These are phyloP conservation scores for Vespertilio murinus DNA, from an alignment of 2,797 vertebrate species.

Conservation along the genomic window DNA sequence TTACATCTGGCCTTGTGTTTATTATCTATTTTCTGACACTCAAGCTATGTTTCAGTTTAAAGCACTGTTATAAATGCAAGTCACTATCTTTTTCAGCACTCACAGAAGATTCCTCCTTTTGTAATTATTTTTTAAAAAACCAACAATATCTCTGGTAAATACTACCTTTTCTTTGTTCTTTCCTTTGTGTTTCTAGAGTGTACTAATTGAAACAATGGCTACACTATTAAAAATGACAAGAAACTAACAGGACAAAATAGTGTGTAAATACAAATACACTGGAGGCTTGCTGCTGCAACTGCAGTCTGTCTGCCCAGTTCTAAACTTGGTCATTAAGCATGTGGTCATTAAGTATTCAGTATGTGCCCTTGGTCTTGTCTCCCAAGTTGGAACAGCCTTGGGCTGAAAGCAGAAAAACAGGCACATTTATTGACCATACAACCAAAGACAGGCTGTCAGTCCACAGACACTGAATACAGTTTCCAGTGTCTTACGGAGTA, in stretches of 20 bases:
- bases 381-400: conserved; percentile 35
- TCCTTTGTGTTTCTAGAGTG: conserved; percentile 56
- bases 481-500: neutral
- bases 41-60: conserved; percentile 38
- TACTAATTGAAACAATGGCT: conserved; percentile 58
- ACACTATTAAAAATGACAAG: conserved; percentile 47
- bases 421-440: conserved; percentile 38
- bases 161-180: conserved; percentile 50
- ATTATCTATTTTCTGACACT: conserved; percentile 34
- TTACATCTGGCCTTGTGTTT: conserved; percentile 25
- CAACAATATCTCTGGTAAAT: neutral
- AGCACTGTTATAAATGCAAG: conserved; percentile 30
- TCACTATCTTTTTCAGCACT: conserved; percentile 9
- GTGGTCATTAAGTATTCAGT: conserved; percentile 59
- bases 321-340: conserved; percentile 45
- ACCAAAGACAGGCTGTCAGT: conserved; percentile 20
- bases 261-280: neutral
- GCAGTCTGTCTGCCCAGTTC: neutral
- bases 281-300: neutral
- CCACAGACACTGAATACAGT: neutral
- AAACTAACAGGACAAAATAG: conserved; percentile 33
- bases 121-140: conserved; percentile 26
- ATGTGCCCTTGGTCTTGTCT: conserved; percentile 37
- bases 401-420: conserved; percentile 45
- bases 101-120: neutral